phyloP scores from a whole-genome alignment of 2,888 invertebrate genomes.

The Stenoptilia bipunctidactyla region DNA sequence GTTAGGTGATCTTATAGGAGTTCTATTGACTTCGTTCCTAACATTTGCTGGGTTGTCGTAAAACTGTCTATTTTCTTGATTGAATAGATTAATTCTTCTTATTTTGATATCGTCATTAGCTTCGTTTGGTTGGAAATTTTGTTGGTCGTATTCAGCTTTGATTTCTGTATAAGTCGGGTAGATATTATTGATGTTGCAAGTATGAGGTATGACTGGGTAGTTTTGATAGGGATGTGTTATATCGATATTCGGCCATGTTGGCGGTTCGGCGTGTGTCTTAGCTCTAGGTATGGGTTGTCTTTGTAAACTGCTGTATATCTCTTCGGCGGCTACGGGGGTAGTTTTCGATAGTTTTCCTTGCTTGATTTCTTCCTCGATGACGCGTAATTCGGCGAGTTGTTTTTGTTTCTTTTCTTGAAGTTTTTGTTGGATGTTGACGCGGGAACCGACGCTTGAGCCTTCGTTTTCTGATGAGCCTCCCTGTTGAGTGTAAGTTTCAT shows the following conservation, averaged over 20 bases:
- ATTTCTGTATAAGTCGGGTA: conserved; percentile 59
- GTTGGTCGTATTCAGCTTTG: conserved; percentile 39
- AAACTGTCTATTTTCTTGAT: conserved; percentile 31
- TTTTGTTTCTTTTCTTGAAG: conserved; percentile 90
- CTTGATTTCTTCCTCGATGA: conserved; percentile 86
- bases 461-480: conserved; percentile 82
- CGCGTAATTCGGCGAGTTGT: conserved; percentile 84
- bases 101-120: conserved; percentile 1
- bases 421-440: conserved; percentile 89
- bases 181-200: conserved; percentile 29
- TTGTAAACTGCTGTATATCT: conserved; percentile 64
- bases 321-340: conserved; percentile 64
- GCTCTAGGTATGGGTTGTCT: conserved; percentile 78
- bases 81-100: not conserved
- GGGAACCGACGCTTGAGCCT: conserved; percentile 78
- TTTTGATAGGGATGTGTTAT: conserved; percentile 60
- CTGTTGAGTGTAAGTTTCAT: no score
- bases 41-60: conserved; percentile 49
- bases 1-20: conserved; percentile 39
- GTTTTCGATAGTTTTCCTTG: conserved; percentile 80
- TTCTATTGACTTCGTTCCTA: conserved; percentile 28
- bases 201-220: conserved; percentile 47
- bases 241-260: conserved; percentile 62
- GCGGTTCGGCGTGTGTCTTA: conserved; percentile 75
- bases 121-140: conserved; percentile 30